Conservation (phyloP, 1,140 invertebrate species). For the Cepaea nemoralis region DNA sequence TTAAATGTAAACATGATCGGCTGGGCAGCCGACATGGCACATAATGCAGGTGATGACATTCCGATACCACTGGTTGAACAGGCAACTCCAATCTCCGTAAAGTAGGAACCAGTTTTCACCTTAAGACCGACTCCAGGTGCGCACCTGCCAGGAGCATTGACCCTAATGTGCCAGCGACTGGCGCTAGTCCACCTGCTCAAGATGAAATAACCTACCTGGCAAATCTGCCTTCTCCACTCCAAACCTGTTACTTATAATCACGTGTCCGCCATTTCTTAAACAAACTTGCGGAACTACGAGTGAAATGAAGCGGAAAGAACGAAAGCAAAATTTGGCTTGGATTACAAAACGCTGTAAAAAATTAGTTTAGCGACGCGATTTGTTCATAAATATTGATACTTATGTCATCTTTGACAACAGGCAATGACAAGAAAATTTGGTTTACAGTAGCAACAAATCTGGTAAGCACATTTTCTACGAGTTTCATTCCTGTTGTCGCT, state of each 20-base stretch:
- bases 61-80: no score
- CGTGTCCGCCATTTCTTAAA: neutral
- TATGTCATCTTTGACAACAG: neutral
- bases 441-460: no score
- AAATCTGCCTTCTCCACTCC: neutral
- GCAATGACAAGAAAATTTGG: no score
- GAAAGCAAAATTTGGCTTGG: neutral
- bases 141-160: neutral
- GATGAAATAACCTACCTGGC: neutral
- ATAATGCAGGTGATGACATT: no score
- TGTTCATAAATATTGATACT: neutral
- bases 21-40: no score
- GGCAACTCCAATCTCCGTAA: no score
- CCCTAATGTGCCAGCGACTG: neutral
- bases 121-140: neutral
- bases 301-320: neutral
- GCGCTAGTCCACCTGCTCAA: neutral
- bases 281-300: neutral
- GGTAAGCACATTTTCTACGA: no score
- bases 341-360: neutral
- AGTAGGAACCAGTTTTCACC: no score
- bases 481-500: no score
- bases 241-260: neutral
- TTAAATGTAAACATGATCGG: no score
- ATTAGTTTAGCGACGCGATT: neutral